Base-by-base conservation (phyloP, 2,113 vertebrate species). In the Toxotes jaculatrix region DNA sequence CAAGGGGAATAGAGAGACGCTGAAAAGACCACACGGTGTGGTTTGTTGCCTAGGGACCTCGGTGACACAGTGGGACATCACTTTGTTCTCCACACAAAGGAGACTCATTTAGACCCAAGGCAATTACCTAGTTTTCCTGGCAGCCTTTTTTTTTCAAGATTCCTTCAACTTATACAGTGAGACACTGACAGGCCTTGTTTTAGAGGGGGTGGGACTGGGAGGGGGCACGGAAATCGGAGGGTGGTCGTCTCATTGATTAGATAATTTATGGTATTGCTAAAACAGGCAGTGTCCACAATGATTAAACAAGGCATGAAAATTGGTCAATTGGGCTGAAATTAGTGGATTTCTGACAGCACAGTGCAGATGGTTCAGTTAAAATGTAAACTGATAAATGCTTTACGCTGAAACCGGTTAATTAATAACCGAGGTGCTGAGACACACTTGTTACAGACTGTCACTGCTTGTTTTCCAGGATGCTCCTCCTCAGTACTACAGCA, bases 401-500 rank as follows among this genome's bases (percentile, higher is more conserved):
- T 51, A 13, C 32, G 21, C 5, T 1, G 40, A 16, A n/a, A 45
- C n/a, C 55, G 27, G 56, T 78, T 59, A 51, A 77, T 66, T 19
- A 51, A 59, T n/a, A 47, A 85, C 13, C 11, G 11, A 14, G 55
- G 42, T 14, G n/a, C 40, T 27, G 51, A 57, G 61, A 69, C 65
- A 49, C 36, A 40, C 38, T 79, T 65, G 32, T 71, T 47, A 56
- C 70, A 32, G 11, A 69, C 0, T 27, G 4, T 55, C 49, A 60
- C 31, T 36, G n/a, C 49, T 84, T 57, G 55, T 89, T 27, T 87
- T 66, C 49, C 88, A 96, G 96, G 93, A 94, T 4, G 65, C 74
- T 1, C 93, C 93, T 43, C 92, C 93, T 0, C 95, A 95, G 72
- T 95, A 95, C 90, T 95, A 96, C 93, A 95, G 93, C 93, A 96